Conservation (phyloP, 2,113 vertebrate genomes). For the Phylloscopus whistleri region DNA sequence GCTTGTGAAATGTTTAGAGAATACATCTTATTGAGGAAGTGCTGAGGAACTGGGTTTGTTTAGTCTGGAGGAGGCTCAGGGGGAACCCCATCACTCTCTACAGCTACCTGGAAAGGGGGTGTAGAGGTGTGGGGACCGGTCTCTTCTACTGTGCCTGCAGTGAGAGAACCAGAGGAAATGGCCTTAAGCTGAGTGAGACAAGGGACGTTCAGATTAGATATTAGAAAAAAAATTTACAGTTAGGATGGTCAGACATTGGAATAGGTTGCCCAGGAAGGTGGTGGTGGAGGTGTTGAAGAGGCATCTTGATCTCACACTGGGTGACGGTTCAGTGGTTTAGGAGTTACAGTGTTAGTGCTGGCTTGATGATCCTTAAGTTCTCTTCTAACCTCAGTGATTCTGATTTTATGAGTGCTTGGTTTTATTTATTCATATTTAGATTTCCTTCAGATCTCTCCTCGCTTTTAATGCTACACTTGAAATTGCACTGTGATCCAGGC, state of each 20-base stretch:
- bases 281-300: not conserved
- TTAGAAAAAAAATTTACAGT: not conserved
- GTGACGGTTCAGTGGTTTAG: not conserved
- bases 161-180: not conserved
- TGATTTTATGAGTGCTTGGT: not conserved
- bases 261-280: not conserved
- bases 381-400: not conserved
- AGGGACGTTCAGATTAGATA: not conserved
- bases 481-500: not conserved
- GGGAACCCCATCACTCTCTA: not conserved
- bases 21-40: fast-evolving
- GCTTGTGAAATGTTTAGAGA: not conserved
- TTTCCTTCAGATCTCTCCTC: not conserved
- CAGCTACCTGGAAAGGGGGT: not conserved
- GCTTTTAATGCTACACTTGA: not conserved
- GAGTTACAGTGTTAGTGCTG: not conserved
- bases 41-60: not conserved
- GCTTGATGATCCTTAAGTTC: not conserved
- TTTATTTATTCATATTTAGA: not conserved
- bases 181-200: not conserved
- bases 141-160: not conserved
- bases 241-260: not conserved
- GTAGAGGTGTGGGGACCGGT: not conserved
- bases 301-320: fast-evolving
- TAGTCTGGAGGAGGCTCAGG: not conserved